Evolutionary conservation across 1,140 invertebrate species (phyloP), one percentile per base, ranked within the genome.

Genomic region (Drosophila pruinosa): DNA sequence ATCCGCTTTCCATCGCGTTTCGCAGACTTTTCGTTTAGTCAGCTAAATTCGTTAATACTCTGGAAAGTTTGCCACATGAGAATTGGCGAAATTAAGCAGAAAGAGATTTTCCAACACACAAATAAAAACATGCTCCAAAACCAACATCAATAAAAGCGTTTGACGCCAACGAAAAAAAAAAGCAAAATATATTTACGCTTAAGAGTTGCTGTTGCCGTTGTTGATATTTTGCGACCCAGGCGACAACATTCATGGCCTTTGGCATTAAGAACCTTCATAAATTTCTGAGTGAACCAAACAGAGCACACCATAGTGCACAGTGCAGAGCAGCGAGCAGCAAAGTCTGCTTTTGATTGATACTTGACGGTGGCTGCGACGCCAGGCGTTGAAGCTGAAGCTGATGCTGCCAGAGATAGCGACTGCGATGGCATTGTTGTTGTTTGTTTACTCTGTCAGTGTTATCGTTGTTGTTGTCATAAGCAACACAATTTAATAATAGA

Each of bases 401-500:
- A 36, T 31, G 19, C 12, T 21, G 24, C 19, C 31, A 24, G 10
- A 17, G 47, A 31, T 22, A 38, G 28, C 19, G 28, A 47, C 15
- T 19, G 45, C 65, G 24, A 52, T 59, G 70, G 69, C 70, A 69
- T 50, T 75, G 61, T 52, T 75, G 67, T 75, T 75, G 63, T 70
- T 69, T 70, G 68, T 77, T 70, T 63, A 34, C 39, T 31, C 26
- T 47, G 54, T 50, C 53, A 52, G 34, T 71, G 45, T 31, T 64
- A 72, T 64, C 68, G 67, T 59, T 73, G 65, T 73, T 80, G 80
- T 70, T 70, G 71, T 57, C 76, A 73, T 72, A 74, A 73, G 82
- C 77, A 86, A 78, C 81, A 81, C 82, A 86, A 88, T 86, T 88
- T 88, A 86, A 86, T 86, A 86, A 86, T 88, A 86, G 81, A 86